Base-by-base conservation (phyloP, 1,140 invertebrate species). In the Eurosta solidaginis region DNA sequence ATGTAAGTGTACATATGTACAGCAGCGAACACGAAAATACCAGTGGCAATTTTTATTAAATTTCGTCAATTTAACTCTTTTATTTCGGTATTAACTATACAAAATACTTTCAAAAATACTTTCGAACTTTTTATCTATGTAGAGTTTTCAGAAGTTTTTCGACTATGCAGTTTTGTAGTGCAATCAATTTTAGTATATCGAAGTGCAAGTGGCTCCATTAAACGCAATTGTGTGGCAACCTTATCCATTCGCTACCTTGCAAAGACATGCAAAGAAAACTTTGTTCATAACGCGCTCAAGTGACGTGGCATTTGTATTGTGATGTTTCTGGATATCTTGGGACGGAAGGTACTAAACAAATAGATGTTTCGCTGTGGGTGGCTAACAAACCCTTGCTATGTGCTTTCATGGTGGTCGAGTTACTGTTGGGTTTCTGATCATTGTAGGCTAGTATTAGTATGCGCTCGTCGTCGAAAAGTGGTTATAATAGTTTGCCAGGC, bases 301-400 rank as follows among this genome's bases (percentile, higher is more conserved):
- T 93, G 0, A 88, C 73, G 12, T 96, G 96, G 89, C 95, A 98
- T 7, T 81, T 84, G 84, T 97, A 98, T 14, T 87, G 83, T 52
- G 75, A 81, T 9, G 90, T 74, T 0, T 91, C 90, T 10, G 95
- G 95, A 89, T 93, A 98, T 81, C 92, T 91, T 0, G 97, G 97
- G 12, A 97, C 94, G 74, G 96, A 98, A 87, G 98, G 97, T n/a
- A 97, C 91, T 50, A 98, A 83, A 96, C 96, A 98, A 81, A 97
- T 92, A 3, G 96, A 96, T 40, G 90, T 90, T 6, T 90, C 86
- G 17, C 90, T 88, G 81, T 95, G 91, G n/a, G 92, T 92, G 7
- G 93, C 89, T 17, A 98, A 85, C 1, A 94, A 92, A 2, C 97
- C 96, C 90, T 97, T 98, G 0, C 95, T 92, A 81, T 97, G 96